Evolutionary conservation across 2,888 invertebrate species (phyloP).

Genomic region (Stenodera caucasica): DNA sequence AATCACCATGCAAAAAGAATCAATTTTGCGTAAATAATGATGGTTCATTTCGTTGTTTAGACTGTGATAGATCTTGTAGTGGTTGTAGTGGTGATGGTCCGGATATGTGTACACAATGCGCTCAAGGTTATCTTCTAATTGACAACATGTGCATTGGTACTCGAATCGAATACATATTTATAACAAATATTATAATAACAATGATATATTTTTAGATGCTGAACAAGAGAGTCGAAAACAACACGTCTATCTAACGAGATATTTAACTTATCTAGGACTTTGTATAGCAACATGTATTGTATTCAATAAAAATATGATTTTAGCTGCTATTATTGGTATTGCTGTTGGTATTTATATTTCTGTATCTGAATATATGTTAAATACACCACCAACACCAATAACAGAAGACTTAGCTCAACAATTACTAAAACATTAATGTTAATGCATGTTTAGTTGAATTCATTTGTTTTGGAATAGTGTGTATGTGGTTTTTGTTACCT

Average conservation of each 20-base stretch:
- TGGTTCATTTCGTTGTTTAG: constrained; percentile 79
- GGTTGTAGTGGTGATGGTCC: constrained; percentile 89
- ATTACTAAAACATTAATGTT: constrained; percentile 9
- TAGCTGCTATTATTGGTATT: constrained; percentile 78
- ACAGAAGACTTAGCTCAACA: constrained; percentile 33
- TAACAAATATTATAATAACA: constrained; percentile 5
- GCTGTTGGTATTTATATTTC: constrained; percentile 81
- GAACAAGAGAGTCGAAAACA: constrained; percentile 59
- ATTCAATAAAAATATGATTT: constrained; percentile 74
- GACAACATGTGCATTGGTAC: constrained; percentile 77
- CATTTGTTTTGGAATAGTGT: not conserved
- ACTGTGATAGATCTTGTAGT: constrained; percentile 82
- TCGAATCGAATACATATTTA: constrained; percentile 1
- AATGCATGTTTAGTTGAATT: not conserved
- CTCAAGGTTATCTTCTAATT: constrained; percentile 69
- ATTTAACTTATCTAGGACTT: constrained; percentile 82
- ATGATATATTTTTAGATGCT: constrained; percentile 50
- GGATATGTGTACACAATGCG: constrained; percentile 85
- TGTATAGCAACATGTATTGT: constrained; percentile 84
- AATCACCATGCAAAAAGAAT: constrained; percentile 61
- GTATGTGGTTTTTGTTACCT: constrained; percentile 24
- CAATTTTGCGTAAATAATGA: constrained; percentile 89
- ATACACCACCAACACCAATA: constrained; percentile 44
- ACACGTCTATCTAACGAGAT: constrained; percentile 67
- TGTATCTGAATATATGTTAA: constrained; percentile 78